Evolutionary conservation across 1,140 invertebrate species (phyloP), one percentile per base, ranked within the genome.

Genomic region (Oncopeltus fasciatus): DNA sequence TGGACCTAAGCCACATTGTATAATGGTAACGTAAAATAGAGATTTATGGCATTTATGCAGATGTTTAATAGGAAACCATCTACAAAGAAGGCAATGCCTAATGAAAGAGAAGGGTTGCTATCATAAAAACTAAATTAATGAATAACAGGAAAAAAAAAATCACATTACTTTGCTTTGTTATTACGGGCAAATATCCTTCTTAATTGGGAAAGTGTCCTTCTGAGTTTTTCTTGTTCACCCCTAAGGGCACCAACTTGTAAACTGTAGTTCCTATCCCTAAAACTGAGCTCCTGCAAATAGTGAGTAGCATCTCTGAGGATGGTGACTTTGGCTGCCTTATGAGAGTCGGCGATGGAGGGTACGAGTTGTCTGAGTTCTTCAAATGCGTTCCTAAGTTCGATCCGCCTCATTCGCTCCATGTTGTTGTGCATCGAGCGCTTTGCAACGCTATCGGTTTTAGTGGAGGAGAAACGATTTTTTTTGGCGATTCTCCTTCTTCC

Each of bases 391-490:
- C 89, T 84, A 46, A 93, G 78, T 60, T 91, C 88, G 67, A 92
- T 87, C 62, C 91, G 81, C 61, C 91, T 78, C 71, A 90, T 84
- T 16, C 90, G 78, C 73, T 95, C 91, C 85, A 93, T 90, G 68
- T 88, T 85, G 72, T 95, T 95, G 75, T 95, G 91, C 66, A 89
- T 76, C 68, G n/a, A n/a, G n/a, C n/a, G n/a, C n/a, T n/a, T n/a
- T n/a, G n/a, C n/a, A n/a, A n/a, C n/a, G n/a, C n/a, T n/a, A n/a
- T n/a, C n/a, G n/a, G n/a, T n/a, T n/a, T n/a, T n/a, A 8, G 31
- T 8, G 5, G 31, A 38, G 57, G 61, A 24, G 57, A 60, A 28
- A 46, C 65, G 2, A 5, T 18, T 28, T 33, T 56, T 33, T 38
- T 53, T 20, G 8, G 38, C 46, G 26, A 60, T 70, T 63, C 73